These are phyloP conservation scores for Tychaedon coryphoeus DNA, from an alignment of 2,113 vertebrate genomes.

Conservation along the genomic window DNA sequence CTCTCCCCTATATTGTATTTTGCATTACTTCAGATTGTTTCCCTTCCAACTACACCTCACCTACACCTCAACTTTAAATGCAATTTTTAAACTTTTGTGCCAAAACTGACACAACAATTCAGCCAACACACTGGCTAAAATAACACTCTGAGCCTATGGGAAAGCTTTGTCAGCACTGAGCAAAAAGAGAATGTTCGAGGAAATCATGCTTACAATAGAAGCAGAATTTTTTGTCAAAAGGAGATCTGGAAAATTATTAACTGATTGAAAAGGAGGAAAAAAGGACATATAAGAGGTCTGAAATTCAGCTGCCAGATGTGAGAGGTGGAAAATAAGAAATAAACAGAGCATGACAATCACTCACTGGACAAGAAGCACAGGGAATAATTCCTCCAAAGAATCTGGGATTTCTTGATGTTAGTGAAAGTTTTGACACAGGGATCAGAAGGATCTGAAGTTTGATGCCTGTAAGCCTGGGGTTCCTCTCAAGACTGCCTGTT, in stretches of 20 bases:
- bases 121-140: neutral
- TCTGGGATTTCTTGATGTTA: neutral
- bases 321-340: neutral
- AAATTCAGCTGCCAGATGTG: neutral
- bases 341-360: neutral
- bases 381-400: neutral
- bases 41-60: neutral
- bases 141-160: neutral
- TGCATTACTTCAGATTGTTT: neutral
- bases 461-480: neutral
- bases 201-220: neutral
- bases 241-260: neutral
- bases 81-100: neutral
- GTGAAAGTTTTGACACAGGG: neutral
- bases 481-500: neutral
- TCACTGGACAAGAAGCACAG: neutral
- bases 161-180: neutral
- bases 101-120: neutral
- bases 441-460: neutral
- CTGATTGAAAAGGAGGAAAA: neutral
- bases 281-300: neutral
- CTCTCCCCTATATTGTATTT: neutral
- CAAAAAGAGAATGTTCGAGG: neutral
- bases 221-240: neutral
- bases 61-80: neutral